phyloP scores from a whole-genome alignment of 2,888 invertebrate species.

The Yponomeuta sedellus region DNA sequence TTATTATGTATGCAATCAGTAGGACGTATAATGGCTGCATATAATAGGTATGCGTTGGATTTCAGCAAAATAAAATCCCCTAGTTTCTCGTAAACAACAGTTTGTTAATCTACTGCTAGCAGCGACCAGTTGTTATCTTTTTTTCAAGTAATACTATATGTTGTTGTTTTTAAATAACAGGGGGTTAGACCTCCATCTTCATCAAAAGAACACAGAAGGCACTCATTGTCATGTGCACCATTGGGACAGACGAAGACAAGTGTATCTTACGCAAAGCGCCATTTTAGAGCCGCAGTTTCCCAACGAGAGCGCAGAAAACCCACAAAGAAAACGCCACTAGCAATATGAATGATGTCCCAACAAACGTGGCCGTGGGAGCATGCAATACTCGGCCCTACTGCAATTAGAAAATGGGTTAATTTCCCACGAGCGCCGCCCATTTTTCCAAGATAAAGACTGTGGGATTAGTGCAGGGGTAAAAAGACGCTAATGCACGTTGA shows the following conservation, averaged over 20 bases:
- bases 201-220: neutral
- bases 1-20: too few relatives aligned
- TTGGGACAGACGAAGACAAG: too few relatives aligned
- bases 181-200: too few relatives aligned
- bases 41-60: too few relatives aligned
- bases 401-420: conserved; percentile 11
- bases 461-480: neutral
- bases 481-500: neutral
- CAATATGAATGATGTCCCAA: conserved; percentile 15
- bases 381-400: conserved; percentile 2
- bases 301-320: conserved; percentile 31
- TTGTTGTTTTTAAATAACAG: too few relatives aligned
- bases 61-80: too few relatives aligned
- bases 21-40: too few relatives aligned
- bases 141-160: too few relatives aligned
- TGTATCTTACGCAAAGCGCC: neutral
- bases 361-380: conserved; percentile 5
- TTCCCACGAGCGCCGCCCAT: conserved; percentile 6
- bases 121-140: too few relatives aligned
- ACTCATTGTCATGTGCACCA: too few relatives aligned
- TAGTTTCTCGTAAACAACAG: too few relatives aligned
- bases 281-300: conserved; percentile 27
- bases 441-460: neutral
- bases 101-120: too few relatives aligned
- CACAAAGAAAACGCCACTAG: conserved; percentile 28